These are phyloP conservation scores for Allophyes oxyacanthae DNA, from an alignment of 2,888 invertebrate genomes.

Conservation along the genomic window DNA sequence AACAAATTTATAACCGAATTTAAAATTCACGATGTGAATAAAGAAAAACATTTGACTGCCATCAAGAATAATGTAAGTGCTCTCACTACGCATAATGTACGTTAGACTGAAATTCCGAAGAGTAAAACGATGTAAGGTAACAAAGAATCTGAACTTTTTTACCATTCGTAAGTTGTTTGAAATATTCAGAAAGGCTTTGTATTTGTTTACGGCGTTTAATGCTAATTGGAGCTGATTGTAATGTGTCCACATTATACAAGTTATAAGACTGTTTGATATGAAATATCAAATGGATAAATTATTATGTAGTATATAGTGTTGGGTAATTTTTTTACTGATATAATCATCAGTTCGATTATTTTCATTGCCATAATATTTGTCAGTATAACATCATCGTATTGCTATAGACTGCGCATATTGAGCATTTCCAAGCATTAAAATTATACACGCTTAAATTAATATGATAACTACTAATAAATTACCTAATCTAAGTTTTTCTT, in stretches of 20 bases:
- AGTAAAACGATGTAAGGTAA: neutral
- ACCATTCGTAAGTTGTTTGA: neutral
- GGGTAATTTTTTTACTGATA: too few species aligned
- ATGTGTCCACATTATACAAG: constrained; percentile 1
- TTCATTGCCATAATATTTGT: constrained; percentile 28
- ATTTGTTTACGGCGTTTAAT: neutral
- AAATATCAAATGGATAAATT: constrained; percentile 25
- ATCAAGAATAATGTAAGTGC: constrained; percentile 3
- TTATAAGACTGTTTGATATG: constrained; percentile 16
- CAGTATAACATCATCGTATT: constrained; percentile 31
- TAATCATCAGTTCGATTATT: constrained; percentile 1
- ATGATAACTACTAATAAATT: constrained; percentile 21
- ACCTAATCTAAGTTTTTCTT: constrained; percentile 32
- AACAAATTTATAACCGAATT: constrained; percentile 61
- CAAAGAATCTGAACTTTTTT: too few species aligned
- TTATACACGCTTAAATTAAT: constrained; percentile 8
- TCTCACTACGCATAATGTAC: neutral
- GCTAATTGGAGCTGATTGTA: too few species aligned
- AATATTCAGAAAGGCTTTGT: neutral
- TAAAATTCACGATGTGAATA: constrained; percentile 8
- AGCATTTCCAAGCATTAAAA: constrained; percentile 33
- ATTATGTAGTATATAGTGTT: constrained; percentile 5
- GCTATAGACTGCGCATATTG: constrained; percentile 22
- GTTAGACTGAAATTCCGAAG: constrained; percentile 5
- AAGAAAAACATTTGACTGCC: constrained; percentile 9